phyloP scores from a whole-genome alignment of 2,113 vertebrate species.

The Lampris incognitus region DNA sequence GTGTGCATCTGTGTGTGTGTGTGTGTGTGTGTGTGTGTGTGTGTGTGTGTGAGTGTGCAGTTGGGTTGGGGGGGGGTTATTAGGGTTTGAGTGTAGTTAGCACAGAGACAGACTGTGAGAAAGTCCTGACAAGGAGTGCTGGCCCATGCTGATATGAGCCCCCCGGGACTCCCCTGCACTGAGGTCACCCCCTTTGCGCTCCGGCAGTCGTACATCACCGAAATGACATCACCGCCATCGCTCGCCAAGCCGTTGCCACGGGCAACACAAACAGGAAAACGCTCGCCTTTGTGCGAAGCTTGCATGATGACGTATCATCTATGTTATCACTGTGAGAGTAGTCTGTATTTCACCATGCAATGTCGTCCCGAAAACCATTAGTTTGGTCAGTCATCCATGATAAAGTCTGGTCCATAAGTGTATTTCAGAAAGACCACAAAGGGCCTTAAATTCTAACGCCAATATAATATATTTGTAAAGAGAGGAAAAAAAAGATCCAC shows the following conservation, averaged over 20 bases:
- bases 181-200: conserved; percentile 64
- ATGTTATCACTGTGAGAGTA: conserved; percentile 17
- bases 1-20: conserved; percentile 44
- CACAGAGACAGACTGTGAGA: conserved; percentile 66
- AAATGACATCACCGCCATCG: conserved; percentile 59
- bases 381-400: too few relatives aligned
- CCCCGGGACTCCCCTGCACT: conserved; percentile 44
- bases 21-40: conserved; percentile 37
- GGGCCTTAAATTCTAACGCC: too few relatives aligned
- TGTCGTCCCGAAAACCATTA: too few relatives aligned
- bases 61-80: neutral
- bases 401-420: too few relatives aligned
- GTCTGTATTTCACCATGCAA: neutral
- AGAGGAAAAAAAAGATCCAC: neutral
- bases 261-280: conserved; percentile 59
- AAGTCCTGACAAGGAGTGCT: conserved; percentile 46
- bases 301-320: conserved; percentile 33
- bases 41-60: conserved; percentile 19
- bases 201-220: conserved; percentile 67
- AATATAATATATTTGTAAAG: neutral
- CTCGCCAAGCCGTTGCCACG: conserved; percentile 45
- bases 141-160: conserved; percentile 64
- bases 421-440: too few relatives aligned
- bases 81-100: conserved; percentile 19
- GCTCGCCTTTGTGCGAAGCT: conserved; percentile 12